Percentiles rank a stretch among this genome's conserved stretches.
phyloP scores from a whole-genome alignment of 2,888 invertebrate species.

The Spialia ferax region DNA sequence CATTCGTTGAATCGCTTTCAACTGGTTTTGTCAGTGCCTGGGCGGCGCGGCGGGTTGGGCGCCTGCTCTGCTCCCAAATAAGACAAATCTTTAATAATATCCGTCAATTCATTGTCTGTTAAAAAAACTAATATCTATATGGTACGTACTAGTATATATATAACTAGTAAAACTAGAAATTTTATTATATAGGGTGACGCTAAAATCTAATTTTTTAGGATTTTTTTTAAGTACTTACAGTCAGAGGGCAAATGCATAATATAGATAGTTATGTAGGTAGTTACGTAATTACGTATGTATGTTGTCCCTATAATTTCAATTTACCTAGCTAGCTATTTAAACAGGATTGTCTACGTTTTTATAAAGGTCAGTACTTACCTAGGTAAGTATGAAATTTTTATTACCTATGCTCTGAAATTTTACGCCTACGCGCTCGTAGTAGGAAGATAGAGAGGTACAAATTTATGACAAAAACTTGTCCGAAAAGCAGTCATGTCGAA shows the following conservation, averaged over 20 bases:
- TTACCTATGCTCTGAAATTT: slow-evolving; percentile 1
- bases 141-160: no score
- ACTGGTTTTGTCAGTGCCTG: slow-evolving; percentile 70
- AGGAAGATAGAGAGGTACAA: not conserved
- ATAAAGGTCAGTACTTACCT: no score
- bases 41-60: slow-evolving; percentile 54
- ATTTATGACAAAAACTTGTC: not conserved
- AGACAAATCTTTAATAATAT: slow-evolving; percentile 50
- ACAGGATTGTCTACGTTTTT: no score
- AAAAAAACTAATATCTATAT: not conserved
- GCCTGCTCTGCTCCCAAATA: slow-evolving; percentile 66
- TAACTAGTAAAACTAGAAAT: slow-evolving; percentile 5
- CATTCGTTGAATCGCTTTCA: slow-evolving; percentile 73
- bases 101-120: not conserved
- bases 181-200: not conserved
- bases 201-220: not conserved
- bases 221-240: not conserved
- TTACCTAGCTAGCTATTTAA: no score
- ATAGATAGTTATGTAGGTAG: no score
- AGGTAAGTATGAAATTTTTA: no score
- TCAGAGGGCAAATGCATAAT: no score
- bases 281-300: no score
- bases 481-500: not conserved
- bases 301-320: no score
- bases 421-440: not conserved